Conservation (phyloP, 2,113 vertebrate species). For the Ceyx melanurus region DNA sequence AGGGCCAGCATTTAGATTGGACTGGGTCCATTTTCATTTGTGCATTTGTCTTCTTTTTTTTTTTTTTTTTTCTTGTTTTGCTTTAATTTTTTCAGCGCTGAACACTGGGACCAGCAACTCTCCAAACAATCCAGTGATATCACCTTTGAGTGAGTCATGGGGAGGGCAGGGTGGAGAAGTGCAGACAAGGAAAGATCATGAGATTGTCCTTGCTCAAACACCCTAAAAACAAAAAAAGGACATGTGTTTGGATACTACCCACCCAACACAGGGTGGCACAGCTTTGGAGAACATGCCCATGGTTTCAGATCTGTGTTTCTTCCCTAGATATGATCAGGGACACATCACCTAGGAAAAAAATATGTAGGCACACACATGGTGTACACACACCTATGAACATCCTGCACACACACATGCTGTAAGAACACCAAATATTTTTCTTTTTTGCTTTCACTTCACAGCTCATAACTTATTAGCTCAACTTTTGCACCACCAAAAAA, state of each 20-base stretch:
- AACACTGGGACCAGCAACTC: neutral
- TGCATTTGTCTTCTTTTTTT: slow-evolving; percentile 12
- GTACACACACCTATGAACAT: too few species aligned
- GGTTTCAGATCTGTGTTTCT: neutral
- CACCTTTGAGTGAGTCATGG: slow-evolving; percentile 46
- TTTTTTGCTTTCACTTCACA: neutral
- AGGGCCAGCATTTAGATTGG: slow-evolving; percentile 48
- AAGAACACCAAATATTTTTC: neutral
- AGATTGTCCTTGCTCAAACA: neutral
- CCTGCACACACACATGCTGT: neutral
- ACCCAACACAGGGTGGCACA: neutral
- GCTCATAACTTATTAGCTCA: neutral
- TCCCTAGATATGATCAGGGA: neutral
- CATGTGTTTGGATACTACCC: neutral
- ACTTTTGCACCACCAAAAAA: neutral
- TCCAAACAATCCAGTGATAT: slow-evolving; percentile 34
- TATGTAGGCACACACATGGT: rapidly evolving
- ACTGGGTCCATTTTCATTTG: slow-evolving; percentile 18
- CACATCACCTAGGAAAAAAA: neutral
- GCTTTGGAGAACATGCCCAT: neutral
- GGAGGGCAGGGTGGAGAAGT: slow-evolving; percentile 46
- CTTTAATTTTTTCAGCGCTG: neutral
- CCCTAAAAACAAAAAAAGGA: neutral
- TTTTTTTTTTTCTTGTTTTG: slow-evolving; percentile 20
- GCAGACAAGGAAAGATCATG: neutral